These are phyloP conservation scores for Apamea sordens DNA, from an alignment of 2,888 invertebrate species.

Conservation along the genomic window DNA sequence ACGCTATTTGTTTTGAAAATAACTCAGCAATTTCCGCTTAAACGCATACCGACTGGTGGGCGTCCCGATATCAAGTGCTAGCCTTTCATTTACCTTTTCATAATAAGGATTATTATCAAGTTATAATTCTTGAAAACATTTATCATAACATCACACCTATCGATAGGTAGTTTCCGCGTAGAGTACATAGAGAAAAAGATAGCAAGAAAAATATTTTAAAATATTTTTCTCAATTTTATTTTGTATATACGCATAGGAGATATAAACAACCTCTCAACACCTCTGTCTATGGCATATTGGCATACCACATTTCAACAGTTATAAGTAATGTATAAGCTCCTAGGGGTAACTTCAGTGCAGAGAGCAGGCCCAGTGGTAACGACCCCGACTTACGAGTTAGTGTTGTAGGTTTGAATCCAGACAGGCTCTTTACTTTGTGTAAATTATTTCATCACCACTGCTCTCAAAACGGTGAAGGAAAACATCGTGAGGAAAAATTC, in stretches of 20 bases:
- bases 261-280: background rate
- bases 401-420: background rate
- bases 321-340: background rate
- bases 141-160: background rate
- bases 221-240: background rate
- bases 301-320: background rate
- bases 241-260: background rate
- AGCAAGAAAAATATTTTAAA: background rate
- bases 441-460: no score
- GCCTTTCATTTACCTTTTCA: background rate
- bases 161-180: background rate
- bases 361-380: background rate
- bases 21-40: no score
- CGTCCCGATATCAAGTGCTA: no score
- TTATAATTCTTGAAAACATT: background rate
- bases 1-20: no score
- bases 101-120: background rate
- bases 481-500: no score
- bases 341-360: background rate
- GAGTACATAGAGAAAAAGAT: background rate
- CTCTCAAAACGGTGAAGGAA: no score
- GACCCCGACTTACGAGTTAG: background rate
- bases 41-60: no score
- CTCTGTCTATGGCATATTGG: no score
- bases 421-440: background rate